phyloP scores from a whole-genome alignment of 2,888 invertebrate genomes.

The Plebejus melissa region DNA sequence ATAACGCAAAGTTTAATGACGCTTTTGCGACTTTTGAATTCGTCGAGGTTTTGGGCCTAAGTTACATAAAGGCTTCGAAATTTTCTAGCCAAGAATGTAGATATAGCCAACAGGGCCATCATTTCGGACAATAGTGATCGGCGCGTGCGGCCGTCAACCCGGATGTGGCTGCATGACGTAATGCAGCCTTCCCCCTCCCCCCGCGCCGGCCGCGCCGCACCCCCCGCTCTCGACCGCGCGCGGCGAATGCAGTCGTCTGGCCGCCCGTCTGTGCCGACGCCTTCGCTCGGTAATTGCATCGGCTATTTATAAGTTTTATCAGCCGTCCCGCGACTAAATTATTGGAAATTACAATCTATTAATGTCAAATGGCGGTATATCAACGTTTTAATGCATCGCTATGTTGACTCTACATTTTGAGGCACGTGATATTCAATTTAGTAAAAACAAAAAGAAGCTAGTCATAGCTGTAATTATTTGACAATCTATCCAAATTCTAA shows the following conservation, averaged over 20 bases:
- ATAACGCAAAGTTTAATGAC: too few species aligned
- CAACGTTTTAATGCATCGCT: not conserved
- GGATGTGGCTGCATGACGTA: conserved; percentile 72
- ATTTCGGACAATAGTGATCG: conserved; percentile 40
- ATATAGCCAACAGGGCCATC: conserved; percentile 40
- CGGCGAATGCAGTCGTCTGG: conserved; percentile 57
- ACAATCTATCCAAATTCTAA: not conserved
- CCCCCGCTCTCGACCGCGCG: conserved; percentile 40
- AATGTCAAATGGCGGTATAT: conserved; percentile 2
- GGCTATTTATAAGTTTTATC: conserved; percentile 22
- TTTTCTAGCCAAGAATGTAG: conserved; percentile 7
- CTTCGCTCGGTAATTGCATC: conserved; percentile 34
- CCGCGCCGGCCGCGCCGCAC: conserved; percentile 37
- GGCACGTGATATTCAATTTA: too few species aligned
- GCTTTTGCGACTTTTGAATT: not conserved
- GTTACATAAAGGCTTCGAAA: not conserved
- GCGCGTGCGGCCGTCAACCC: conserved; percentile 73
- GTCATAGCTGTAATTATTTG: too few species aligned
- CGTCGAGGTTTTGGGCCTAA: not conserved
- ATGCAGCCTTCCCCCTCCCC: conserved; percentile 57
- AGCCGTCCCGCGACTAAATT: conserved; percentile 8
- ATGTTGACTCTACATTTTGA: not conserved
- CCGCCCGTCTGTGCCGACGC: conserved; percentile 57
- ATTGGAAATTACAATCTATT: conserved; percentile 20
- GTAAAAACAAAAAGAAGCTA: too few species aligned